Base-by-base conservation (phyloP, 2,113 vertebrate species). In the Ovis aries region DNA sequence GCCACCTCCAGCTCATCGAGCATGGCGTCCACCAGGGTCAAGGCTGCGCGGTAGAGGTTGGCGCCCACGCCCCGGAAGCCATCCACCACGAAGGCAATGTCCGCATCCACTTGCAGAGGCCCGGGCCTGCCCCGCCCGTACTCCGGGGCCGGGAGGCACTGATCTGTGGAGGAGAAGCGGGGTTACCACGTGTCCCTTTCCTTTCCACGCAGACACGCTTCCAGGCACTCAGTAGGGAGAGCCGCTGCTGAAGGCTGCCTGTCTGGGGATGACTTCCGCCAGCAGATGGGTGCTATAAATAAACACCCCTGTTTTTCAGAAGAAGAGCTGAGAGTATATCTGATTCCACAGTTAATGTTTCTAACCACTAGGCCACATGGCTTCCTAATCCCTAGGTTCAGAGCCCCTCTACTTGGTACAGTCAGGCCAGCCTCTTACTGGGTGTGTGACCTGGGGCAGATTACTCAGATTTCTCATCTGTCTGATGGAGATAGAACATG, bases 31-130 rank as follows among this genome's bases (percentile, higher is more conserved):
- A 99, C 98, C 45, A 99, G 99, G 94, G 98, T 92, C 98, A 99
- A 99, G 15, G 98, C 96, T 2, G 98, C 98, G 0, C 95, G 88
- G 97, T 99, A 99, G 55, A 99, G 94, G 4, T 99, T 98, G 0
- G 97, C 90, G 60, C 97, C 97, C 12, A 99, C 48, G 78, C 98
- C 98, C 13, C 19, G 93, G 93, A 99, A 99, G 88, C 99, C 93
- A 60, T 99, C 99, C 96, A 99, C 84, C 93, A 99, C 53, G 64
- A 99, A 96, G 1, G 98, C 98, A 86, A 99, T 96, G 98, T 99
- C 99, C 98, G 99, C 45, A 17, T 99, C 98, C 27, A 98, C 98
- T 7, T 91, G 36, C 98, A 99, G 97, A 7, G 98, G 98, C 36
- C 2, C 4, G 7, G 91, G 50, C 62, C 45, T 86, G 43, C 97